Percentiles rank a stretch among this genome's conserved stretches.
Conservation (phyloP, 2,797 vertebrate species). For the Morelia viridis region DNA sequence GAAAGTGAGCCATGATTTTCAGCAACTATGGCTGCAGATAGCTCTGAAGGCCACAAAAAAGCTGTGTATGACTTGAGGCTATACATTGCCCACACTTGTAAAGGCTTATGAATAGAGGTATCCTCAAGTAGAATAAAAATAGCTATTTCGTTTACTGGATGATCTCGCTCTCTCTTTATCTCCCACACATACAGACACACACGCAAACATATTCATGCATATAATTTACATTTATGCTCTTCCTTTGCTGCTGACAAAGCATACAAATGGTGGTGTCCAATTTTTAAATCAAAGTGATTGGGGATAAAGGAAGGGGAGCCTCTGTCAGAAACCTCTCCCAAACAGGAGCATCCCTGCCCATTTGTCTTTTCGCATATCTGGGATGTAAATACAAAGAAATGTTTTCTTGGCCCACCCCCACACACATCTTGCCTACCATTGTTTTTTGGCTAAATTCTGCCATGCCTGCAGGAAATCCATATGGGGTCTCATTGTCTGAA, state of each 20-base stretch:
- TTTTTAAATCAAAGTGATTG: conserved; percentile 9
- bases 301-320: neutral
- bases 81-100: neutral
- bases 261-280: neutral
- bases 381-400: neutral
- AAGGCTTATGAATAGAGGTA: neutral
- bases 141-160: neutral
- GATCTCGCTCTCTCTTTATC: neutral
- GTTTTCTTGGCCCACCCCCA: neutral
- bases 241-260: neutral
- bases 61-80: neutral
- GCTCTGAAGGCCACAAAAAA: neutral
- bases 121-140: neutral
- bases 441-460: neutral
- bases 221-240: neutral
- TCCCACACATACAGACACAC: neutral
- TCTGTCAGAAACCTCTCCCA: neutral
- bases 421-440: neutral
- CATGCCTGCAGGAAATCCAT: conserved; percentile 2
- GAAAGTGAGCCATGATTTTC: neutral
- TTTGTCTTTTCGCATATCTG: neutral
- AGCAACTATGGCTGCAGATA: neutral
- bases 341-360: neutral
- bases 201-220: neutral
- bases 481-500: conserved; percentile 12